Evolutionary conservation across 2,888 invertebrate genomes (phyloP), one percentile per base, ranked within the genome.

Genomic region (Candidula unifasciata): DNA sequence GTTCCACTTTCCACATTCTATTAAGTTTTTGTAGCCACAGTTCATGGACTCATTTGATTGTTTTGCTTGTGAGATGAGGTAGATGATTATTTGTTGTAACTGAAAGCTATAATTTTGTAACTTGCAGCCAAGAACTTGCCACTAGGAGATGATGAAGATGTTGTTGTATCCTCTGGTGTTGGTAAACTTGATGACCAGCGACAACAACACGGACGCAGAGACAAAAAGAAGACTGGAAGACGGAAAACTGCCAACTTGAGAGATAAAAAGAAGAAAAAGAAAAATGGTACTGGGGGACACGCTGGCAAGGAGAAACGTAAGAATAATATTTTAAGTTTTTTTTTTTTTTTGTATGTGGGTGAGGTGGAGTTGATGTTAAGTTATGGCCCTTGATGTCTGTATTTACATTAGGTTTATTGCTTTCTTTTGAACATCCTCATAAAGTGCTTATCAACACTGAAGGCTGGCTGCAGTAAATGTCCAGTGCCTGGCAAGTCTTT

Each of bases 231-330:
- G 52, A 79, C 10, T n/a, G 80, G 79, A 30, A 79, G 69, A 18
- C 66, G 76, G 37, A 80, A 73, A 64, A 80, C 30, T 5, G 13
- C 57, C 8, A 64, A 54, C n/a, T 37, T 54, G 30, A 84, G 69
- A 30, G 71, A 81, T 16, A 85, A n/a, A 16, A 69, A 68, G 44
- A 76, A 83, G 80, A 73, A 79, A 57, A 68, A 86, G n/a, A 73
- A 83, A 16, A 68, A 57, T 68, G 71, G 71, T 6, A 21, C 13
- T 21, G 54, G 57, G 10, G n/a, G 52, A 33, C 57, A 52, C n/a
- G 71, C 35, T n/a, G 80, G 33, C 18, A 69, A 57, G 71, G 68
- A 83, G 33, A 76, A 54, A 76, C 82, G 82, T 82, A 30, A 82
- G 82, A 52, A 21, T 37, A 30, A 37, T 78, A 24, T 33, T 76